Evolutionary conservation across 2,888 invertebrate species (phyloP).

Genomic region (Entomobrya proxima): DNA sequence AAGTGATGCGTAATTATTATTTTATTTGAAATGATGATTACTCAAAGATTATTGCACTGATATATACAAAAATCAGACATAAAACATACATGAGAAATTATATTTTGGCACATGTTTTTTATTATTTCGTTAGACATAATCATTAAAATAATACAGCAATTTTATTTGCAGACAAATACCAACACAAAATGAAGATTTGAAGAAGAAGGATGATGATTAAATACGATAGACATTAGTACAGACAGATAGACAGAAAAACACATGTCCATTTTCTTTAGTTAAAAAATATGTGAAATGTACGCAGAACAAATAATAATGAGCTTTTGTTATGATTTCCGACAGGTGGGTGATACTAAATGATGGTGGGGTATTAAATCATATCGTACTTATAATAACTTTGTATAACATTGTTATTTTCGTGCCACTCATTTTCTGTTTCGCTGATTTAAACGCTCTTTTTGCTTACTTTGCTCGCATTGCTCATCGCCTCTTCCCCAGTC

Average conservation of each 20-base stretch:
- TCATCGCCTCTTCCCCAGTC: not conserved
- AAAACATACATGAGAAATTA: not conserved
- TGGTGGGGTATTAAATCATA: not conserved
- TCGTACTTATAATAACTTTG: constrained; percentile 3
- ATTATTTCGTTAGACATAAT: too few species aligned
- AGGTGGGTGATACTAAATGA: not conserved
- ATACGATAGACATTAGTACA: not conserved
- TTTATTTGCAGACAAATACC: not conserved
- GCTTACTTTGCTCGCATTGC: not conserved
- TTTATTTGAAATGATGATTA: not conserved
- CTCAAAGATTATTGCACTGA: not conserved
- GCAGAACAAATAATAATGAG: constrained; percentile 15
- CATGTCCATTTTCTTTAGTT: not conserved
- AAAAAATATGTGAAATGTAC: constrained; percentile 11
- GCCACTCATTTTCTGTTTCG: constrained; percentile 39
- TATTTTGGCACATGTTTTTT: constrained; percentile 16
- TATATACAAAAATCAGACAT: not conserved
- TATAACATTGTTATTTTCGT: constrained; percentile 30
- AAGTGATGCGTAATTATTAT: not conserved
- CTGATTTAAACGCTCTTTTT: not conserved
- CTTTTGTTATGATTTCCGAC: constrained; percentile 43
- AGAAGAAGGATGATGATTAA: not conserved
- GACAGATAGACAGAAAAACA: not conserved
- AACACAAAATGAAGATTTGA: not conserved
- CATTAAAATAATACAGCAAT: not conserved